Conservation (phyloP, 2,113 vertebrate genomes). For the Corythornis cristatus region DNA sequence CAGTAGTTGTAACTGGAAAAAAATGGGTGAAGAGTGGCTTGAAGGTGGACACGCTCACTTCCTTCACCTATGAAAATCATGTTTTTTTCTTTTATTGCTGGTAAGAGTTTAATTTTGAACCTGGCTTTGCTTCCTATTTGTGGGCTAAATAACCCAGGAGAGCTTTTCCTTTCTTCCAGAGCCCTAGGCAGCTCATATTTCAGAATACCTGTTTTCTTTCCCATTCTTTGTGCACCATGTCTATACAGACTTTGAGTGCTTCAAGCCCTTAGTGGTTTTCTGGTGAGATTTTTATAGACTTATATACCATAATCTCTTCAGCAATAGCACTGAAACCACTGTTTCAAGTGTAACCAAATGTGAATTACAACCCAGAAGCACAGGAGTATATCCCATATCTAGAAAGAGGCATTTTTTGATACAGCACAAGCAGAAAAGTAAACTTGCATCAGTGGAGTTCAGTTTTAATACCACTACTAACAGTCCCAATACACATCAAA, state of each 20-base stretch:
- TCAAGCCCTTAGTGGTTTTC: not conserved
- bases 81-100: not conserved
- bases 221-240: not conserved
- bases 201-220: not conserved
- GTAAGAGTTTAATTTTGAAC: not conserved
- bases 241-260: not conserved
- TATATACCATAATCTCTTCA: not conserved
- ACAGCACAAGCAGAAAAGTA: not conserved
- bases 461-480: not conserved
- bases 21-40: not conserved
- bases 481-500: not conserved
- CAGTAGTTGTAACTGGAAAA: not conserved
- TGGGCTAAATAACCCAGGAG: not conserved
- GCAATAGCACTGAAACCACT: not conserved
- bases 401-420: not conserved
- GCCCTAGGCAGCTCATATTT: not conserved
- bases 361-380: not conserved
- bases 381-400: not conserved
- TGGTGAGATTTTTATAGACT: not conserved
- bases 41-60: not conserved
- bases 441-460: not conserved
- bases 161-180: not conserved
- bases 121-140: not conserved
- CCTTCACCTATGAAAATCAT: not conserved
- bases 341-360: not conserved